These are phyloP conservation scores for Dicentrarchus labrax DNA, from an alignment of 2,113 vertebrate species.

Conservation along the genomic window DNA sequence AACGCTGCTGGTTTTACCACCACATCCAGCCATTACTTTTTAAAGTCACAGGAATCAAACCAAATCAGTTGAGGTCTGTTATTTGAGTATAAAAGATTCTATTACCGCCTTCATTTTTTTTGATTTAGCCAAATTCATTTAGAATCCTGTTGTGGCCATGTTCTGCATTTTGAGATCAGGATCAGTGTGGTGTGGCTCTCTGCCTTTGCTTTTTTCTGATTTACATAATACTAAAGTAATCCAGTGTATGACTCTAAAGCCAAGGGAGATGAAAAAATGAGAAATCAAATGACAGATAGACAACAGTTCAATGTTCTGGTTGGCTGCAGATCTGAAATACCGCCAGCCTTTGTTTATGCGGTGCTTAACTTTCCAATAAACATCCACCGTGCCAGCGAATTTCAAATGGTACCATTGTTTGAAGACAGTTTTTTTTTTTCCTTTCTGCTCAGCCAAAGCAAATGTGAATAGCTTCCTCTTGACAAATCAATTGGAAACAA, in stretches of 20 bases:
- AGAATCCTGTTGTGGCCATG: slow-evolving; percentile 14
- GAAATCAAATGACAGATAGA: slow-evolving; percentile 58
- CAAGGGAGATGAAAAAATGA: slow-evolving; percentile 9
- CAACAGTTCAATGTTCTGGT: slow-evolving; percentile 60
- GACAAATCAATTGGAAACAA: slow-evolving; percentile 68
- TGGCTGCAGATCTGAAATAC: slow-evolving; percentile 55
- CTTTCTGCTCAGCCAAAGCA: slow-evolving; percentile 35
- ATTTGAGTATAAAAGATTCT: slow-evolving; percentile 28
- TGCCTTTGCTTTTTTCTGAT: slow-evolving; percentile 12
- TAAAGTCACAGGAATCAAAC: slow-evolving; percentile 48
- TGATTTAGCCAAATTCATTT: slow-evolving; percentile 42
- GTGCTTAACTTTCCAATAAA: slow-evolving; percentile 66
- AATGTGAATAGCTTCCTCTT: slow-evolving; percentile 56
- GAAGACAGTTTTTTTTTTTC: slow-evolving; percentile 6
- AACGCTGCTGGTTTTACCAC: slow-evolving; percentile 28
- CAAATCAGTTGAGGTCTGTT: slow-evolving; percentile 29
- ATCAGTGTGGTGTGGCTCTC: slow-evolving; percentile 33
- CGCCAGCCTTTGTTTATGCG: slow-evolving; percentile 57
- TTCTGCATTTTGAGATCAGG: slow-evolving; percentile 30
- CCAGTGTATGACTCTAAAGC: slow-evolving; percentile 24
- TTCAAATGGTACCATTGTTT: slow-evolving; percentile 67
- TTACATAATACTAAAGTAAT: slow-evolving; percentile 22
- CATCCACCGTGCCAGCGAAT: slow-evolving; percentile 51
- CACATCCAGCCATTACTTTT: slow-evolving; percentile 43
- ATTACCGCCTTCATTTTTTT: slow-evolving; percentile 23